Conservation (phyloP, 2,888 invertebrate species). For the Syrphus vitripennis region DNA sequence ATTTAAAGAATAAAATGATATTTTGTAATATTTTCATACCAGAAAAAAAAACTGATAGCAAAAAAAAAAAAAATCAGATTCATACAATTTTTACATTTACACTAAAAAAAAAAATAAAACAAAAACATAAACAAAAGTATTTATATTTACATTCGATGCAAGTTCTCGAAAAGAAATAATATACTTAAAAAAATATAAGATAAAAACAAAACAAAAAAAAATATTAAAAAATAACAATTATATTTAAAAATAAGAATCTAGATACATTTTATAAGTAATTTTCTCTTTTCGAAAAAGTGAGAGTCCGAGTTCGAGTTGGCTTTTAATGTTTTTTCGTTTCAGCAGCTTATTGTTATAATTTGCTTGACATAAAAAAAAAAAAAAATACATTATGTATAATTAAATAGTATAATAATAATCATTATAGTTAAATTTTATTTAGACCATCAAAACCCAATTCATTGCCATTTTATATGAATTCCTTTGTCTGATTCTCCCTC, state of each 20-base stretch:
- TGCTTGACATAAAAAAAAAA: constrained; percentile 12
- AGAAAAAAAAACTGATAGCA: constrained; percentile 49
- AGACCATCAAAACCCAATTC: constrained; percentile 28
- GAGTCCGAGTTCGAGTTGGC: background rate
- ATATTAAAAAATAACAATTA: constrained; percentile 25
- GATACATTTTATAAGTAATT: constrained; percentile 57
- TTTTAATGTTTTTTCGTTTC: constrained; percentile 25
- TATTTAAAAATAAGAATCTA: constrained; percentile 53
- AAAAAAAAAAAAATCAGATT: constrained; percentile 59
- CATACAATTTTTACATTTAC: constrained; percentile 72
- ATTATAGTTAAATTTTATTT: constrained; percentile 59
- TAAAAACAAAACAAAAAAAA: background rate
- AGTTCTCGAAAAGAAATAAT: constrained; percentile 31
- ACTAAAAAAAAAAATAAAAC: constrained; percentile 24
- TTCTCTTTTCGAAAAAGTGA: background rate
- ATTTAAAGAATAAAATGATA: constrained; percentile 41
- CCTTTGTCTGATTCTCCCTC: background rate
- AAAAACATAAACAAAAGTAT: constrained; percentile 46
- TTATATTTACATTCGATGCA: constrained; percentile 69
- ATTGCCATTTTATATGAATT: constrained; percentile 32
- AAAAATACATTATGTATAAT: background rate
- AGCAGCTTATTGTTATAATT: constrained; percentile 22
- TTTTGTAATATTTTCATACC: constrained; percentile 72
- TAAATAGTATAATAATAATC: constrained; percentile 21
- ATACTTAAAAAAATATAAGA: background rate